Base-by-base conservation (phyloP, 2,113 vertebrate genomes). In the Zootoca vivipara region DNA sequence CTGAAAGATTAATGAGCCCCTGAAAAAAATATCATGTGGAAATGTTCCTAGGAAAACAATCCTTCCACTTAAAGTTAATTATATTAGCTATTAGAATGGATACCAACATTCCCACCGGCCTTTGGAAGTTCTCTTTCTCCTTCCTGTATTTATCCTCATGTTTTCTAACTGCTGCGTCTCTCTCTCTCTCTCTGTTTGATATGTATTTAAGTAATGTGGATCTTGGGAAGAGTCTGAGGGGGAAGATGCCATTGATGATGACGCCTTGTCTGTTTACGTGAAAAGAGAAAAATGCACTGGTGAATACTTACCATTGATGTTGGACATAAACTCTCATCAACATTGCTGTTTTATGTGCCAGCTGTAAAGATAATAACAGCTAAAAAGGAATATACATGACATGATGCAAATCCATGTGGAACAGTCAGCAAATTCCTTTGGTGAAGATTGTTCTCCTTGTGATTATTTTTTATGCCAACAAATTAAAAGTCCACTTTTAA, bases 401-500 rank as follows among this genome's bases (percentile, higher is more conserved):
- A 82, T 91, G 75, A 85, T 62, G 65, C 64, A 79, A 88, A 28
- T 42, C 65, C 69, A n/a, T 89, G 86, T 91, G 82, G 56, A 90
- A 90, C 88, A 52, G 0, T 2, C 83, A 88, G 33, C 78, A 30
- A 85, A 85, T 85, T 89, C 26, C 40, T 69, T 58, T 82, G 72
- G 82, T 87, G 85, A 91, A 85, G 64, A 89, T 86, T 89, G n/a
- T n/a, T 84, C 40, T 79, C 12, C 87, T 56, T 82, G 82, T 85
- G 30, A 88, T 86, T 94, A 52, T 52, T 20, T 73, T 73, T 89
- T 81, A 20, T 56, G 22, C 9, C 74, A 88, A 74, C 1, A 83
- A 87, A 91, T 93, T 81, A 91, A 83, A 93, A 84, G 6, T 30
- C 26, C 1, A 26, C 0, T 74, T 90, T 90, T 86, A 82, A 78